Base-by-base conservation (phyloP, 2,888 invertebrate genomes). In the Listrodromus nycthemerus region DNA sequence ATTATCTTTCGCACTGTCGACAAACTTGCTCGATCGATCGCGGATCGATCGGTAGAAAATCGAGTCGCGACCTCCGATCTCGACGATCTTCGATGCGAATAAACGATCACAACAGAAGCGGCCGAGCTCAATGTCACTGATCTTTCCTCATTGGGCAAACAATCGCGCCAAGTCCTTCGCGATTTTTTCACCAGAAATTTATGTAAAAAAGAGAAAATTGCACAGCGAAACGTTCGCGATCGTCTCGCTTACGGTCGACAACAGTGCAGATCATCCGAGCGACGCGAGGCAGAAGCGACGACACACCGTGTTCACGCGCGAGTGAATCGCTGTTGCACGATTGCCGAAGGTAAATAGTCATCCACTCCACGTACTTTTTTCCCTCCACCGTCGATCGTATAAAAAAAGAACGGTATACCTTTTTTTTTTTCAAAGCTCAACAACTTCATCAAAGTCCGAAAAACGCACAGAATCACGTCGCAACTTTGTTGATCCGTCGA, bases 241-340 rank as follows among this genome's bases (percentile, higher is more conserved):
- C 13, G 16, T 61, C 61, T 30, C 61, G 61, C 27, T 27, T 16
- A 55, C 4, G 3, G 21, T 21, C 27, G 24, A 13, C 61, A 16
- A 6, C 61, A 30, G 61, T 30, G 24, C 24, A 13, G 55, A 61
- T 61, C 61, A 61, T 55, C 55, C 61, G 61, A 5, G n/a, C 27
- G 61, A 30, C 61, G 61, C 30, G 61, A 61, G 61, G 30, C 16
- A 30, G 13, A 30, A 61, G 61, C 61, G 50, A 52, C 61, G 61
- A 61, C 61, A 61, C 61, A 61, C 61, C 30, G 61, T 61, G 61
- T 61, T 27, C 61, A 61, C 61, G 61, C 61, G 61, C 61, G 61
- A 30, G 27, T 61, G 61, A 61, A 61, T 61, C 61, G 61, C 27
- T 30, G 61, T 61, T 61, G 30, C 61, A 61, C 61, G 61, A 61